These are phyloP conservation scores for Heterohyrax brucei DNA, from an alignment of 2,797 vertebrate species.

Conservation along the genomic window DNA sequence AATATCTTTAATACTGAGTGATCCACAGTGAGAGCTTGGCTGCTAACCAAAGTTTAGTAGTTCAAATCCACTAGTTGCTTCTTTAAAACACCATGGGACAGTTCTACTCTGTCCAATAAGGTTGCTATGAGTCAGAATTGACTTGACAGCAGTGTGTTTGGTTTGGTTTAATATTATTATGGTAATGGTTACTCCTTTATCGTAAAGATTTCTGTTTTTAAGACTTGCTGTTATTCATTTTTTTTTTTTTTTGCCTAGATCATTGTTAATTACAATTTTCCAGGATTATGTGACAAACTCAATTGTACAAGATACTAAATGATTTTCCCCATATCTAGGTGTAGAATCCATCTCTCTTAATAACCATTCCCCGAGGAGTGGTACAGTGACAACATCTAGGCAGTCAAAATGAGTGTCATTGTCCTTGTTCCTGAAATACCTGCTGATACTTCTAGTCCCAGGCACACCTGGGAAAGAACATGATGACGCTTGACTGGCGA, in stretches of 20 bases:
- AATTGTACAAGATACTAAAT: conserved; percentile 75
- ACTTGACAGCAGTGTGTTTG: no score
- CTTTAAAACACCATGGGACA: no score
- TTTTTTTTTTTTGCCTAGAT: background rate
- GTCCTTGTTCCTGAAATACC: conserved; percentile 64
- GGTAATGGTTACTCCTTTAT: conserved; percentile 26
- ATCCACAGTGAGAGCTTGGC: no score
- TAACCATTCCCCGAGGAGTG: conserved; percentile 27
- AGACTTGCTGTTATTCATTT: conserved; percentile 67
- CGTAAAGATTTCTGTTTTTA: conserved; percentile 72
- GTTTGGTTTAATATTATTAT: conserved; percentile 13
- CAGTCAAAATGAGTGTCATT: conserved; percentile 39
- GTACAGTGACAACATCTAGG: conserved; percentile 39
- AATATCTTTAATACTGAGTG: conserved; percentile 25
- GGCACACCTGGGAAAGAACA: conserved; percentile 31
- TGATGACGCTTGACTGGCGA: background rate
- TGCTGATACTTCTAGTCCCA: background rate
- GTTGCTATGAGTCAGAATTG: no score
- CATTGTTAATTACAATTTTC: conserved; percentile 70
- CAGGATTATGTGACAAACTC: conserved; percentile 50
- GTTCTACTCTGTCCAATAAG: no score
- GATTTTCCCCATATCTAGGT: conserved; percentile 64
- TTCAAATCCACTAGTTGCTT: no score
- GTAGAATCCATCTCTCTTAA: conserved; percentile 70
- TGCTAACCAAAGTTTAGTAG: no score